Conservation (phyloP, 2,888 invertebrate genomes). For the Junonia oenone region DNA sequence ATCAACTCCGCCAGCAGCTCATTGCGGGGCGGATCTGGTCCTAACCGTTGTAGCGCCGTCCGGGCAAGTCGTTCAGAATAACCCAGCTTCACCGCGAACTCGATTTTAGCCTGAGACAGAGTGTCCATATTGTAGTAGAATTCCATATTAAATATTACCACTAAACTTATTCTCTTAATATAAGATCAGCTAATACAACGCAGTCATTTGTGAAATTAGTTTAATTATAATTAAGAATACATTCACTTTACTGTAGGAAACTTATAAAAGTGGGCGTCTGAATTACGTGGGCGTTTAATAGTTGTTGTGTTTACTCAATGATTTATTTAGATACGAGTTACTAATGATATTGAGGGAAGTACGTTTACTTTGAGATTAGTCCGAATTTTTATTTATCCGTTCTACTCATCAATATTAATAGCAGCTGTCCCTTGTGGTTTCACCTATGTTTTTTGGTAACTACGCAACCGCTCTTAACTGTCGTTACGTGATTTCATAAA, state of each 20-base stretch:
- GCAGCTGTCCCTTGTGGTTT: too few relatives aligned
- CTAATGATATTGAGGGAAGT: background rate
- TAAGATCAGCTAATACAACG: too few relatives aligned
- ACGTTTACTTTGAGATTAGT: background rate
- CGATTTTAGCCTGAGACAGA: conserved; percentile 81
- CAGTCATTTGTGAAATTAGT: too few relatives aligned
- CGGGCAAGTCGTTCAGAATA: conserved; percentile 93
- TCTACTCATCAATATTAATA: too few relatives aligned
- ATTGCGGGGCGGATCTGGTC: conserved; percentile 90
- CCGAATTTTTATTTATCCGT: too few relatives aligned
- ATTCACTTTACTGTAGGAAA: background rate
- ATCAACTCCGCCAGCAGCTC: conserved; percentile 93
- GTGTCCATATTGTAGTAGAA: too few relatives aligned
- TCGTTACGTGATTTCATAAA: too few relatives aligned
- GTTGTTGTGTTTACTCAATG: background rate
- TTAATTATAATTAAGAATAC: too few relatives aligned
- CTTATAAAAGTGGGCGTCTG: background rate
- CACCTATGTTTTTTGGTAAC: too few relatives aligned
- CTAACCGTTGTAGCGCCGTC: conserved; percentile 90
- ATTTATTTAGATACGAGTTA: background rate
- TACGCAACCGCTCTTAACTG: too few relatives aligned
- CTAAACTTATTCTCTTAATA: too few relatives aligned
- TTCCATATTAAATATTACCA: too few relatives aligned
- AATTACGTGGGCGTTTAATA: background rate
- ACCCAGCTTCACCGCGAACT: conserved; percentile 94